Conservation (phyloP, 2,113 vertebrate species). For the Nibea coibor region DNA sequence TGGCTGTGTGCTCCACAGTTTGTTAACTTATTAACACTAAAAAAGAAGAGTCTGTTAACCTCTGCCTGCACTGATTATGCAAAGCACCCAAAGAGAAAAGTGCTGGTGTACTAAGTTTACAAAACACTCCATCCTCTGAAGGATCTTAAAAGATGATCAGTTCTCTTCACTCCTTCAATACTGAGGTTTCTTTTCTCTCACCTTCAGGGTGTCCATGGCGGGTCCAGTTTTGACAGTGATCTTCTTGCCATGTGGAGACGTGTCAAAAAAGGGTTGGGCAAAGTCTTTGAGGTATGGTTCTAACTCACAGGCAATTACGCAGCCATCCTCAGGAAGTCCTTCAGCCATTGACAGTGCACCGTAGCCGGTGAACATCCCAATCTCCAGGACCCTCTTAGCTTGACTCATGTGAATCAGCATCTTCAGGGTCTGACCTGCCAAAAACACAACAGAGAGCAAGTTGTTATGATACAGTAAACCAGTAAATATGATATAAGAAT, state of each 20-base stretch:
- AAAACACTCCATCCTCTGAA: neutral
- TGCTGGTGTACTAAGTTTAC: neutral
- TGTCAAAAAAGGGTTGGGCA: constrained; percentile 80
- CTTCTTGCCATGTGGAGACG: constrained; percentile 83
- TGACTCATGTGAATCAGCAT: constrained; percentile 78
- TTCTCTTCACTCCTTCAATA: neutral
- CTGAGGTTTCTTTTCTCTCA: constrained; percentile 39
- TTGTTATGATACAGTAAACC: neutral
- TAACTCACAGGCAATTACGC: constrained; percentile 77
- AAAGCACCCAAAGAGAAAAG: neutral
- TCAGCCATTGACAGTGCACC: constrained; percentile 81
- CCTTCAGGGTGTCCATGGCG: constrained; percentile 79
- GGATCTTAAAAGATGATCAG: neutral
- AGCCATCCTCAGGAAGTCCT: constrained; percentile 82
- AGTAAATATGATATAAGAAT: neutral
- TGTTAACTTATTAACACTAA: neutral
- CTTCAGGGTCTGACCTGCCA: constrained; percentile 79
- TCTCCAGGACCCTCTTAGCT: constrained; percentile 80
- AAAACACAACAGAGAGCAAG: neutral
- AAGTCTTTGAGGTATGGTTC: constrained; percentile 76
- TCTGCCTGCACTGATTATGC: constrained; percentile 1
- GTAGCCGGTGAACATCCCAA: constrained; percentile 81
- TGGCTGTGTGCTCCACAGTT: neutral
- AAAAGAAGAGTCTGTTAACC: neutral
- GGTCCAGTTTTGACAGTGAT: constrained; percentile 79